phyloP scores from a whole-genome alignment of 2,113 vertebrate genomes.

The Passer montanus region DNA sequence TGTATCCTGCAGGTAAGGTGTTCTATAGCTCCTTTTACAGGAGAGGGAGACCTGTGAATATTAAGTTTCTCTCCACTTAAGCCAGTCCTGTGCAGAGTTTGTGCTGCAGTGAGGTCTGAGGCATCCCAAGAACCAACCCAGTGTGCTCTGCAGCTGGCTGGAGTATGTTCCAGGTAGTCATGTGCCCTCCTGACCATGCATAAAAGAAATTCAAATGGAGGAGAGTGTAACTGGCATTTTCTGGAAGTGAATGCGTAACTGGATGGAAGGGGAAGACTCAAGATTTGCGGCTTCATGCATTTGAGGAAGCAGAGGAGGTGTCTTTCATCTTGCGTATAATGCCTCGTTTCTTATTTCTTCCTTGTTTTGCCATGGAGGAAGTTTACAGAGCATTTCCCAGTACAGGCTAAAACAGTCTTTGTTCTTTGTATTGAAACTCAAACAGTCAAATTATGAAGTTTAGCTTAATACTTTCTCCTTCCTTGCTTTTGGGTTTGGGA shows the following conservation, averaged over 20 bases:
- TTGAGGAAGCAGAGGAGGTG: neutral
- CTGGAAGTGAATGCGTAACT: neutral
- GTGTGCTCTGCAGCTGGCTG: neutral
- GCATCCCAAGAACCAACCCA: accelerated
- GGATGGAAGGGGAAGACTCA: neutral
- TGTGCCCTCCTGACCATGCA: neutral
- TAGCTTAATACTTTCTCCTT: neutral
- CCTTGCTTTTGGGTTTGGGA: neutral
- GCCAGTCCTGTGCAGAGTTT: neutral
- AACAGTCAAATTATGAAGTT: neutral
- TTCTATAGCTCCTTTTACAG: neutral
- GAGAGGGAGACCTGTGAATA: neutral
- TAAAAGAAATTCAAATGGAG: neutral
- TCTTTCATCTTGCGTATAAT: neutral
- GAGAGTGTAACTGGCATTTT: neutral
- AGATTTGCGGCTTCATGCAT: neutral
- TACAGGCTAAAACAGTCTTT: neutral
- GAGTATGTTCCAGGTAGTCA: neutral
- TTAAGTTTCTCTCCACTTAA: neutral
- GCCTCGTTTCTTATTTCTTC: neutral
- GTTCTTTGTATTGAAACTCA: neutral
- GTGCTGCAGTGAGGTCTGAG: neutral
- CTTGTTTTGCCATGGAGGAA: neutral
- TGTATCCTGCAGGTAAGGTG: neutral
- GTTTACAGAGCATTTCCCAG: neutral